Evolutionary conservation across 2,797 vertebrate species (phyloP).

Genomic region (Momotus momota): DNA sequence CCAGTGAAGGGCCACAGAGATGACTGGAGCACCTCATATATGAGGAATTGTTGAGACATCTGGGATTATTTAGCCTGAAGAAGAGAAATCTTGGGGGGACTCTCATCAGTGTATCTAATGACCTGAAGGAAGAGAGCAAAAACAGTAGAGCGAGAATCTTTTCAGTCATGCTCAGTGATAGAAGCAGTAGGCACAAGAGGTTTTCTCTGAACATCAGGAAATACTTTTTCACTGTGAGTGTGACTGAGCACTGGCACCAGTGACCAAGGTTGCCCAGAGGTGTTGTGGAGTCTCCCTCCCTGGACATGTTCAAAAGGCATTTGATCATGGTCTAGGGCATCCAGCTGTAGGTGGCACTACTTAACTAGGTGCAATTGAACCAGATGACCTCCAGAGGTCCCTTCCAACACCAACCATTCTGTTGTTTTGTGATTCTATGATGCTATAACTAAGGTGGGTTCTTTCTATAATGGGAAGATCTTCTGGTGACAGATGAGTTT

Average conservation of each 20-base stretch:
- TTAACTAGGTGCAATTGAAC: background rate
- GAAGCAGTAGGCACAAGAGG: background rate
- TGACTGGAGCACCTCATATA: background rate
- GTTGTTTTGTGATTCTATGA: background rate
- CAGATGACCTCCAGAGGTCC: background rate
- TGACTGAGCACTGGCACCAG: background rate
- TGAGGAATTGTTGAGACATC: background rate
- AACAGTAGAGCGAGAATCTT: rapidly evolving
- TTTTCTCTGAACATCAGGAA: background rate
- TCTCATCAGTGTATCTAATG: background rate
- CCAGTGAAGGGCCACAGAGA: background rate
- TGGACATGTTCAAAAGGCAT: background rate
- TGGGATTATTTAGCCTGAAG: background rate
- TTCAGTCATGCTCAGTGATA: background rate
- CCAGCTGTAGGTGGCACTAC: background rate
- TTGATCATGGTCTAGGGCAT: background rate
- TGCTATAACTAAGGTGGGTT: background rate
- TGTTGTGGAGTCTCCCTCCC: background rate
- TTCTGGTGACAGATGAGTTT: background rate
- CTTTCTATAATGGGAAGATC: background rate
- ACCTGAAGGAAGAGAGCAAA: background rate
- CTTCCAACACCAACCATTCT: background rate
- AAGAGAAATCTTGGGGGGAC: background rate
- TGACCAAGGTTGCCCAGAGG: background rate
- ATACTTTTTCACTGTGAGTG: background rate